Base-by-base conservation (phyloP, 2,113 vertebrate genomes). In the Mormyrus iriodes region DNA sequence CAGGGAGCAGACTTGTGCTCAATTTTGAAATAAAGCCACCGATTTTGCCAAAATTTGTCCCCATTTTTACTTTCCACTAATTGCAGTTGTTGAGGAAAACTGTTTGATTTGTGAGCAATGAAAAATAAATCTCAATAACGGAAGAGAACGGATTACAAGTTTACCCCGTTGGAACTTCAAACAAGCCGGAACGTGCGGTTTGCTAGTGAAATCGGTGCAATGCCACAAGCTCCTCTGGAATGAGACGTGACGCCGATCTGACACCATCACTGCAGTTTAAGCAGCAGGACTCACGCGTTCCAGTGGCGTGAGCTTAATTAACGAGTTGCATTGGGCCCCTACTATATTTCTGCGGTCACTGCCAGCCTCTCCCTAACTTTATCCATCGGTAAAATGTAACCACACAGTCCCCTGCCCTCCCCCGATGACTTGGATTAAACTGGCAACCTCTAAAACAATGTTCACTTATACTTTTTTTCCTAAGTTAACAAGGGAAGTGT, bases 401-500 rank as follows among this genome's bases (percentile, higher is more conserved):
- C 69, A 76, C 52, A 17, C 73, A 39, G 8, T 39, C 27, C 27
- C 17, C 31, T 5, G 3, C 12, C 31, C 42, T 12, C 27, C 48
- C 7, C 73, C 24, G 12, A 83, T n/a, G 31, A 82, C 17, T 15
- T 49, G 51, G n/a, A 49, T 27, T 39, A 55, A 24, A 53, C 27
- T 42, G 73, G 48, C 58, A 69, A n/a, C 27, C 88, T 79, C 39
- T 48, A 79, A 79, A 46, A n/a, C 15, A 39, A 69, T 55, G 94
- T 93, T 95, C 94, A 93, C 91, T 92, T 92, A 69, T 17, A 46
- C 61, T 27, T 91, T 92, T 55, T 91, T 93, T 92, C 90, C 90
- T 93, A 95, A 94, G 93, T 95, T 92, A 95, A 92, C 92, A 94
- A 92, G 93, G 93, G 94, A 93, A 93, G 93, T 93, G 94, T 94